Base-by-base conservation (phyloP, 2,888 invertebrate species). In the Serripes groenlandicus region DNA sequence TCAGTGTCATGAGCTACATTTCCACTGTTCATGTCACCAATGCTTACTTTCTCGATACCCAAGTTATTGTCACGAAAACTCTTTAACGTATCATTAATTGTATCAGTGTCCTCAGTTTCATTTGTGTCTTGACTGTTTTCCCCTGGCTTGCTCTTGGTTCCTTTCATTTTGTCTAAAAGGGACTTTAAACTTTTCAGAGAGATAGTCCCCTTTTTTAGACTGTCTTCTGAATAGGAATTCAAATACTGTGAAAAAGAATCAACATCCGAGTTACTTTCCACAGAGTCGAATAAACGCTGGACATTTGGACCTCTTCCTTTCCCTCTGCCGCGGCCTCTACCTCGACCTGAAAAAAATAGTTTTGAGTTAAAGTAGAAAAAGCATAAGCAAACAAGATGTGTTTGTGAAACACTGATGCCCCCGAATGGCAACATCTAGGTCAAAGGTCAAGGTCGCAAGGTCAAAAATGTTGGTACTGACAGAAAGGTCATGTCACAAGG, bases 291-390 rank as follows among this genome's bases (percentile, higher is more conserved):
- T 2, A n/a, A 18, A n/a, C 1, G 21, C 3, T 62, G 34, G 32
- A 62, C n/a, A n/a, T n/a, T 34, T n/a, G 34, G 23, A 11, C 21
- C 32, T 11, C 32, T 62, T 18, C 66, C 66, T 66, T 42, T 66
- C 9, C 66, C 66, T 28, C 62, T 62, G 3, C 62, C 62, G 9
- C 62, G 23, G 5, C 62, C 62, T 62, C 42, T 66, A 3, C 66
- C 23, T 11, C 23, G n/a, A 56, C 56, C 56, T 49, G 49, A 21
- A 49, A 49, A 21, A 5, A 49, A 49, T 5, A 1, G 21, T 49
- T 42, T n/a, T n/a, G n/a, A n/a, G n/a, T n/a, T n/a, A n/a, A n/a
- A n/a, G n/a, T n/a, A n/a, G n/a, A n/a, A n/a, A n/a, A n/a, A n/a
- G n/a, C n/a, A n/a, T n/a, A n/a, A n/a, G n/a, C n/a, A n/a, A n/a